Evolutionary conservation across 2,113 vertebrate genomes (phyloP).

Genomic region (Brienomyrus longianalis): DNA sequence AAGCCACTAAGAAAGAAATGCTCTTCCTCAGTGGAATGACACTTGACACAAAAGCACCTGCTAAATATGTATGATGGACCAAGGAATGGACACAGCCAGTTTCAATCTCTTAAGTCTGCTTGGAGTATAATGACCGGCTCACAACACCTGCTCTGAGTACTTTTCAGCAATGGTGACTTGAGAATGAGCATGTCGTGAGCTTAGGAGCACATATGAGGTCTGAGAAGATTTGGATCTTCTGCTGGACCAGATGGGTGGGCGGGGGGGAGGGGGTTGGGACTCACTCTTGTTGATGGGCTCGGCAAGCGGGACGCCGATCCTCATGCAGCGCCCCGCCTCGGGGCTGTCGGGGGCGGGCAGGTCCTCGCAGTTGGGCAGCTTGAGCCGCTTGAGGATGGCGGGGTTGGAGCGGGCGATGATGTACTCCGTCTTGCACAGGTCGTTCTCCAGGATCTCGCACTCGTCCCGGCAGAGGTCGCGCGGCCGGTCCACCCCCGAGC

Average conservation of each 20-base stretch:
- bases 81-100: background rate
- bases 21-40: background rate
- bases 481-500: conserved; percentile 72
- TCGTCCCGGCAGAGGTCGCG: conserved; percentile 93
- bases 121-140: background rate
- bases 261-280: conserved; percentile 25
- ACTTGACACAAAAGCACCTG: background rate
- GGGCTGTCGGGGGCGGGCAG: conserved; percentile 82
- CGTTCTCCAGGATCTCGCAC: conserved; percentile 95
- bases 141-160: background rate
- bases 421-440: conserved; percentile 94
- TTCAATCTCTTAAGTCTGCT: background rate
- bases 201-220: background rate
- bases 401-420: conserved; percentile 95
- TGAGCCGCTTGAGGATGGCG: conserved; percentile 89
- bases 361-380: conserved; percentile 95
- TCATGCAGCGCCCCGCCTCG: conserved; percentile 81
- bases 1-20: too few relatives aligned
- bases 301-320: conserved; percentile 92
- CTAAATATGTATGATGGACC: background rate
- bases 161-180: background rate
- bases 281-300: conserved; percentile 96
- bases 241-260: background rate
- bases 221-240: background rate
- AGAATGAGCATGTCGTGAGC: background rate